Evolutionary conservation across 2,113 vertebrate species (phyloP).

Genomic region (Miniopterus natalensis): DNA sequence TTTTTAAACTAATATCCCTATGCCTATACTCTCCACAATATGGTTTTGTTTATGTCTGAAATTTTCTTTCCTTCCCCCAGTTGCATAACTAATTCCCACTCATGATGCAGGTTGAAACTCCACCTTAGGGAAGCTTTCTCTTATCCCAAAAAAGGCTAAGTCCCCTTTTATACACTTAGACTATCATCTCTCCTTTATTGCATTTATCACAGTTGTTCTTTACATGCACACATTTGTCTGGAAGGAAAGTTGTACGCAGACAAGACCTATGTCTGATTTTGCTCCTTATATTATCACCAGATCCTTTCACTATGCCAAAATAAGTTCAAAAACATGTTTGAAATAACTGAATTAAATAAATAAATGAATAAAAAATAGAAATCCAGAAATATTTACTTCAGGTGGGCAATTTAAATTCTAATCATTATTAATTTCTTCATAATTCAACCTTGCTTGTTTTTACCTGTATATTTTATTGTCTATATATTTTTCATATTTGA

Average conservation of each 20-base stretch:
- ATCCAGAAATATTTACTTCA: not conserved
- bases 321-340: not conserved
- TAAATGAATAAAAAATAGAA: not conserved
- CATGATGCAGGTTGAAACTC: not conserved
- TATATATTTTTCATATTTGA: not conserved
- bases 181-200: not conserved
- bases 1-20: not conserved
- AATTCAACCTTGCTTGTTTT: not conserved
- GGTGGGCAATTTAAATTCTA: not conserved
- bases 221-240: not conserved
- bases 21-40: not conserved
- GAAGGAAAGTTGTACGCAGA: not conserved
- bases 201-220: not conserved
- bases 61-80: not conserved
- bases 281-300: not conserved
- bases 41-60: not conserved
- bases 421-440: not conserved
- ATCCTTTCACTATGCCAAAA: not conserved
- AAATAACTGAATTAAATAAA: not conserved
- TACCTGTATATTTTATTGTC: not conserved
- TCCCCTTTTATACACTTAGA: not conserved
- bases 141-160: not conserved
- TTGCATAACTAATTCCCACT: not conserved
- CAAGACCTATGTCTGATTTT: not conserved
- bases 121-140: not conserved